A percentile compares a stretch with the other conserved stretches of the same genome.
Evolutionary conservation across 2,797 vertebrate genomes (phyloP).

Genomic region (Clarias fuscus): DNA sequence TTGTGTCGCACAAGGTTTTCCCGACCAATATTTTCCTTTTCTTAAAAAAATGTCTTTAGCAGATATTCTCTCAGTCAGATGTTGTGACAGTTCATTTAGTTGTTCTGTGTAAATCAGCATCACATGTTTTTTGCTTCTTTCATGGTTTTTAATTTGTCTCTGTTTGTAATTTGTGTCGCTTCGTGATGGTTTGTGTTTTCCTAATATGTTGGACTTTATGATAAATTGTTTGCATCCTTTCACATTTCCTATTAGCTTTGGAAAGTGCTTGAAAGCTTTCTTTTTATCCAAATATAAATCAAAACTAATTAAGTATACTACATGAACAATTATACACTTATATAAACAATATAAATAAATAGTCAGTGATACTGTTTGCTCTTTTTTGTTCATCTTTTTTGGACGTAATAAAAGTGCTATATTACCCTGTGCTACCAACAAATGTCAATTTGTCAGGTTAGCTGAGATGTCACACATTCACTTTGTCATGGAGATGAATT

Average conservation of each 20-base stretch:
- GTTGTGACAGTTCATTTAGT: not conserved
- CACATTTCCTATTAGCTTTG: not conserved
- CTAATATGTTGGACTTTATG: not conserved
- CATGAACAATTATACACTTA: not conserved
- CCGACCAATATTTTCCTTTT: not conserved
- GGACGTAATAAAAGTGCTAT: conserved; percentile 28
- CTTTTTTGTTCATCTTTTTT: not conserved
- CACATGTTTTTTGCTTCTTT: not conserved
- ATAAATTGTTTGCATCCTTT: conserved; percentile 6
- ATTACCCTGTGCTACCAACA: conserved; percentile 29
- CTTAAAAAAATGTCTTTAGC: not conserved
- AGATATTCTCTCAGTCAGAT: not conserved
- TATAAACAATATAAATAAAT: not conserved
- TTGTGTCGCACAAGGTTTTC: no score
- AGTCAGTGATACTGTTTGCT: no score
- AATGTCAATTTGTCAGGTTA: conserved; percentile 35
- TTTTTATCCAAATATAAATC: no score
- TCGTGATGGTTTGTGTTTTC: not conserved
- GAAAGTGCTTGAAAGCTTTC: not conserved
- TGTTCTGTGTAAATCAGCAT: not conserved
- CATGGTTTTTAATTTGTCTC: not conserved
- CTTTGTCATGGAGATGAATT: conserved; percentile 66
- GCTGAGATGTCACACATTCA: not conserved
- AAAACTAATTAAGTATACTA: no score
- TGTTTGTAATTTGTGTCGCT: not conserved